Percentiles rank a stretch among this genome's conserved stretches.
phyloP scores from a whole-genome alignment of 2,113 vertebrate species.

The Guaruba guarouba region DNA sequence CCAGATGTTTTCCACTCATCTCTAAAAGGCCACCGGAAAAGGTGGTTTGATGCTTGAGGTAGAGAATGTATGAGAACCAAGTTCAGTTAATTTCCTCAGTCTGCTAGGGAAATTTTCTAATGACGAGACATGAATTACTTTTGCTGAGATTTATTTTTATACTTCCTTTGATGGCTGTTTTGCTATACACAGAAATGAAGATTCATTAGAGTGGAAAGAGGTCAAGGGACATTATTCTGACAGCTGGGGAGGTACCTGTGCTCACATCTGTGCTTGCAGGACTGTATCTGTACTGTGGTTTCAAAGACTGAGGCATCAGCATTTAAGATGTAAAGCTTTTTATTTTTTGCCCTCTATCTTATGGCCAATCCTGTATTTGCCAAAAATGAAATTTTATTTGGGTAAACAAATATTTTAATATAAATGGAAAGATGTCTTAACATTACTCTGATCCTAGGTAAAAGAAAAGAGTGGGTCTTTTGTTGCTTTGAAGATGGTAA shows the following conservation, averaged over 20 bases:
- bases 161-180: not conserved
- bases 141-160: not conserved
- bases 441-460: not conserved
- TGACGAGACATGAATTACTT: not conserved
- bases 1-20: not conserved
- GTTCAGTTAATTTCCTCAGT: not conserved
- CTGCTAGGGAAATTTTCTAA: not conserved
- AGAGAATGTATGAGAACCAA: not conserved
- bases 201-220: conserved; percentile 27
- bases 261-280: conserved; percentile 8
- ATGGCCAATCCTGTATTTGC: not conserved
- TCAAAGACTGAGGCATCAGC: not conserved
- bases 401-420: not conserved
- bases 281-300: not conserved
- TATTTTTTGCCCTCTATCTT: not conserved
- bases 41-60: rapidly evolving
- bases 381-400: not conserved
- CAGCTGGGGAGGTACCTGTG: conserved; percentile 21
- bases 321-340: not conserved
- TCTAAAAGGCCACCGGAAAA: not conserved
- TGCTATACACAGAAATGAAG: not conserved
- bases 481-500: not conserved
- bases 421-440: not conserved
- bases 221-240: conserved; percentile 18
- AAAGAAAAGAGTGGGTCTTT: not conserved